A percentile compares a stretch with the other conserved stretches of the same genome.
Evolutionary conservation across 2,888 invertebrate genomes (phyloP).

Genomic region (Schizaphis graminum): DNA sequence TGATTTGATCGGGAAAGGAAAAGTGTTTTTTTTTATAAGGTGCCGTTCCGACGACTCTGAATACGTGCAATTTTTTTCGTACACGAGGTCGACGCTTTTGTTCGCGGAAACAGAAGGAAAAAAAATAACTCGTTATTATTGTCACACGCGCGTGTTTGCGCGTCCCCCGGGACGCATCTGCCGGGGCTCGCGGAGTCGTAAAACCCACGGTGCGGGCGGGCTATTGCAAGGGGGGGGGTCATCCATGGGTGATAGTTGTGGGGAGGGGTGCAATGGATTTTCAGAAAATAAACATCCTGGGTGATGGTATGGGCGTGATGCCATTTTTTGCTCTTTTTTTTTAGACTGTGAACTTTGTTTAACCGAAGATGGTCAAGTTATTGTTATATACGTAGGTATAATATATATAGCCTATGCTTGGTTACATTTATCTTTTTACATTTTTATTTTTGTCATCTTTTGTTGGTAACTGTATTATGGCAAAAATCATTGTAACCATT

Average conservation of each 20-base stretch:
- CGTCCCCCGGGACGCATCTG: background rate
- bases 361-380: background rate
- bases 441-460: background rate
- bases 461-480: background rate
- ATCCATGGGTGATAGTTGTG: background rate
- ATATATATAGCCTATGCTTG: background rate
- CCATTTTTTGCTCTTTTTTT: background rate
- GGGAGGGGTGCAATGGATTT: background rate
- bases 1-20: background rate
- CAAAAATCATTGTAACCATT: background rate
- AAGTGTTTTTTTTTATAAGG: background rate
- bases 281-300: background rate
- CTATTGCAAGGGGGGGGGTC: background rate
- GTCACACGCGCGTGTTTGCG: background rate
- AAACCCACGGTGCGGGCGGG: background rate
- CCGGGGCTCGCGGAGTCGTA: background rate
- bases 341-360: background rate
- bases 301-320: background rate
- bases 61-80: background rate
- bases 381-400: background rate
- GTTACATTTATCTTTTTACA: background rate
- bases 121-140: slow-evolving; percentile 27
- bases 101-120: background rate
- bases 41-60: background rate
- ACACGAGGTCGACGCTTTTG: background rate